Conservation (phyloP, 2,797 vertebrate genomes). For the Myiotriccus ornatus region DNA sequence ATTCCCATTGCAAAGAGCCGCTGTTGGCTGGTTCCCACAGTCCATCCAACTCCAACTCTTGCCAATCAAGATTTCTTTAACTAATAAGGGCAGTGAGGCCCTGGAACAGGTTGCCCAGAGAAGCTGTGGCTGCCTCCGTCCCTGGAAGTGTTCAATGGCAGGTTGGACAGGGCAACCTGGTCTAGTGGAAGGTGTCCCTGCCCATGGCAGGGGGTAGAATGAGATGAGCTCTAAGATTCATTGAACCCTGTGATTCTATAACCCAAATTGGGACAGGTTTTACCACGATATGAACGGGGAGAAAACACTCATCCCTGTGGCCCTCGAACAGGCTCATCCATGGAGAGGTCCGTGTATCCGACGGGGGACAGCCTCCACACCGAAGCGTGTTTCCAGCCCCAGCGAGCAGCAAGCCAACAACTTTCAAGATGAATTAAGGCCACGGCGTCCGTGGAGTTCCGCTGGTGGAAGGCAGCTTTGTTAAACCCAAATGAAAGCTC, state of each 20-base stretch:
- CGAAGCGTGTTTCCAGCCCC: not conserved
- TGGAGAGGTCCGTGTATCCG: rapidly evolving
- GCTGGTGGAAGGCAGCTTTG: constrained; percentile 26
- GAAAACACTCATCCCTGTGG: rapidly evolving
- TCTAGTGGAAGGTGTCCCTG: not conserved
- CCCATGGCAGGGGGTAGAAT: not conserved
- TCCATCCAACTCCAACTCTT: not conserved
- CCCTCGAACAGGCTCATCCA: not conserved
- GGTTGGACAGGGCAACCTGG: rapidly evolving
- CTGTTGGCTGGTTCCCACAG: not conserved
- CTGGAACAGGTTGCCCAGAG: not conserved
- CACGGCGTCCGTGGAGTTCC: not conserved
- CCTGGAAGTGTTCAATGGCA: not conserved
- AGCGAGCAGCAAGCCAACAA: not conserved
- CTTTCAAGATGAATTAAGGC: constrained; percentile 5
- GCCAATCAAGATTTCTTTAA: not conserved
- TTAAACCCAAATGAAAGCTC: constrained; percentile 27
- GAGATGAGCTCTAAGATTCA: not conserved
- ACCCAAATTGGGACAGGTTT: not conserved
- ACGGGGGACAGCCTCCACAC: rapidly evolving
- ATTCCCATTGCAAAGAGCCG: rapidly evolving
- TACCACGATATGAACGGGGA: not conserved
- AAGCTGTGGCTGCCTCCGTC: rapidly evolving
- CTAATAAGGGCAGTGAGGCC: not conserved
- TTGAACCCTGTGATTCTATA: not conserved